These are phyloP conservation scores for Spheniscus mendiculus DNA, from an alignment of 2,113 vertebrate genomes.

Conservation along the genomic window DNA sequence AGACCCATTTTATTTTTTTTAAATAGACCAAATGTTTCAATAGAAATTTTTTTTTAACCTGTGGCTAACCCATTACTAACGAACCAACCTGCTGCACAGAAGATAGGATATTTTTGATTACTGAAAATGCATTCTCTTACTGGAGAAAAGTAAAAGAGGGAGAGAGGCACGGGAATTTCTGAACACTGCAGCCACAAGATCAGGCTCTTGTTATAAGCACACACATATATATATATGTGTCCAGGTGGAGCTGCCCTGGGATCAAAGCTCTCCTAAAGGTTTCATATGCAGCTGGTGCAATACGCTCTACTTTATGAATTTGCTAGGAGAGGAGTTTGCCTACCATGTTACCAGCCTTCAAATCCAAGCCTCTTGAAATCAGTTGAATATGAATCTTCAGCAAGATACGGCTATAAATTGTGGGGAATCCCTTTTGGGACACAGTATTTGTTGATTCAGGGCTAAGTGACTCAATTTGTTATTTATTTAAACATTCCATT, in stretches of 20 bases:
- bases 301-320: background rate
- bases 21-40: background rate
- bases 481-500: constrained; percentile 61
- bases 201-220: background rate
- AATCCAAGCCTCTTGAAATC: background rate
- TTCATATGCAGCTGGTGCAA: background rate
- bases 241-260: background rate
- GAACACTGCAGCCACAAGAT: background rate
- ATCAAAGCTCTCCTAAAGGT: background rate
- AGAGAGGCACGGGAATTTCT: background rate
- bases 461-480: constrained; percentile 13
- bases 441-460: constrained; percentile 38
- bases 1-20: rapidly evolving
- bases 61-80: background rate
- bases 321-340: background rate
- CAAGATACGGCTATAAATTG: background rate
- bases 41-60: background rate
- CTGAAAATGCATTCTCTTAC: background rate
- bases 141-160: background rate
- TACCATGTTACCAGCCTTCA: background rate
- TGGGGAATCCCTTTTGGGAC: constrained; percentile 46
- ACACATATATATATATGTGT: too few species aligned
- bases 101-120: background rate
- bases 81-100: background rate
- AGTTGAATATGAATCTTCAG: background rate